These are phyloP conservation scores for Gnathonemus longibarbis DNA, from an alignment of 2,113 vertebrate genomes.

Conservation along the genomic window DNA sequence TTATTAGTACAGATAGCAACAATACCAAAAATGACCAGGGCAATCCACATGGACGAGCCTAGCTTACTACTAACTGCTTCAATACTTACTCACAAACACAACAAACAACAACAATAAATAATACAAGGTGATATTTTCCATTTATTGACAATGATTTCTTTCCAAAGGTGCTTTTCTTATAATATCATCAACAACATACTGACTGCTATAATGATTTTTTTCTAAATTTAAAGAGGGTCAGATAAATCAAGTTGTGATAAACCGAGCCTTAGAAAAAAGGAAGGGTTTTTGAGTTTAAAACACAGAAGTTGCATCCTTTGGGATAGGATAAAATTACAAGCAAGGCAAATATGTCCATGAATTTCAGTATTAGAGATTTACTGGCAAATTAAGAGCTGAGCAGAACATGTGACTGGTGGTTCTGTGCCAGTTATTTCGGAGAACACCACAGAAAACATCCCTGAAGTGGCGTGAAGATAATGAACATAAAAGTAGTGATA, in stretches of 20 bases:
- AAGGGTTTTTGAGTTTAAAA: not conserved
- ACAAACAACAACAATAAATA: not conserved
- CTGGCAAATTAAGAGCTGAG: conserved; percentile 16
- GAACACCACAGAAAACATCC: conserved; percentile 58
- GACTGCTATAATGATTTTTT: not conserved
- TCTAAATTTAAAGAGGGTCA: not conserved
- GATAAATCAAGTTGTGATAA: not conserved
- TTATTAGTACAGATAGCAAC: not conserved
- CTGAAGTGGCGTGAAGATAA: conserved; percentile 62
- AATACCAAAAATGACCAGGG: not conserved
- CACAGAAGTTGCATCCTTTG: not conserved
- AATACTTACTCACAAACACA: not conserved
- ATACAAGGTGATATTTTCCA: not conserved
- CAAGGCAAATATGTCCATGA: not conserved
- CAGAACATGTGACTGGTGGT: conserved; percentile 33
- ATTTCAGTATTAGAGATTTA: not conserved
- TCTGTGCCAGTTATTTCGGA: conserved; percentile 58
- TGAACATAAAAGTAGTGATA: conserved; percentile 66
- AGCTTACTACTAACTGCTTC: not conserved
- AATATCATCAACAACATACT: not conserved
- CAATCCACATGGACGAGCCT: not conserved
- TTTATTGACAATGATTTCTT: not conserved
- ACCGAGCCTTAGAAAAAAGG: not conserved
- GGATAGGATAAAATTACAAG: not conserved
- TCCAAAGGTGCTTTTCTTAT: not conserved